Evolutionary conservation across 2,888 invertebrate genomes (phyloP), one percentile per base, ranked within the genome.

Genomic region (Acrobasis consociella): DNA sequence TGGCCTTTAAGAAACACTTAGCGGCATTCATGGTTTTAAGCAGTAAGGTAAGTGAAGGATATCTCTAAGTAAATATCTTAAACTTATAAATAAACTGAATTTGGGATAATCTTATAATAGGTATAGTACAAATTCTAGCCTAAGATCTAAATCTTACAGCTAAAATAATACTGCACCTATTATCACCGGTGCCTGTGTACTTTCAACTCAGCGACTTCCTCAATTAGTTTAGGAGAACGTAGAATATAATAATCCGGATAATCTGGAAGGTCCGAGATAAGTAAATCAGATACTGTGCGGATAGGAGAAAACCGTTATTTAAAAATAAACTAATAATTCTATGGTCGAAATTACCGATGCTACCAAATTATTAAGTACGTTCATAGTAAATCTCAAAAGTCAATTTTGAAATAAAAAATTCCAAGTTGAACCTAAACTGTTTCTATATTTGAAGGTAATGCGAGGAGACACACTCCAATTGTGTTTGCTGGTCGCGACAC

Each of bases 401-500:
- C 8, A 31, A 31, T 5, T 5, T 31, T 31, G n/a, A 31, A 31
- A 15, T 15, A 0, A 1, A 58, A 46, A 51, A 22, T 42, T 60
- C 53, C 9, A 16, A 50, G 37, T 31, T 5, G n/a, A 39, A 15
- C 5, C 15, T n/a, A n/a, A 31, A 56, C 9, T 64, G 62, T 71
- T 75, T 53, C 46, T 46, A n/a, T 46, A 31, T 22, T 17, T 50
- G 15, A 80, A 93, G 93, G 93, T 92, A 80, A 93, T 93, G 93
- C 89, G 80, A 89, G 87, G 85, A 82, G 86, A 82, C 74, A 80
- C 82, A 74, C 75, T 83, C 64, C 83, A 80, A 77, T 72, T 87
- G 84, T 89, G 86, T 78, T 77, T 91, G 83, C 82, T 91, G 81
- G 76, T 90, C 74, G 87, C 83, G 75, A 85, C 85, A 72, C 81